Conservation (phyloP, 2,113 vertebrate genomes). For the Larimichthys crocea region DNA sequence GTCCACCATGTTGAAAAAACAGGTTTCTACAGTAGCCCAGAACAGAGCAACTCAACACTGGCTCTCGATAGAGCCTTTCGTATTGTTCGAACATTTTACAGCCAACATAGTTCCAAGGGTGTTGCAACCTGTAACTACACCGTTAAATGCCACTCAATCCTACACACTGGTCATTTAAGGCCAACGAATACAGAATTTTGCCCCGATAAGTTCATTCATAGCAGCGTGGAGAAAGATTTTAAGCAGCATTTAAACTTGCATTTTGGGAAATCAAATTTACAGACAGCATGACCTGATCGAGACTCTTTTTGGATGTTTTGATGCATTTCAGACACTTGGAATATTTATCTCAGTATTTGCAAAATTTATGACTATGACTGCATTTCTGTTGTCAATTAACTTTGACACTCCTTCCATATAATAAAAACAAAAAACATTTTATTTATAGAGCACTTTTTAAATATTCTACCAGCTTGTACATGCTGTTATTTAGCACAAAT, state of each 20-base stretch:
- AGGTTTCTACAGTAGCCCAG: too few species aligned
- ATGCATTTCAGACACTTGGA: too few species aligned
- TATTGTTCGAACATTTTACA: too few species aligned
- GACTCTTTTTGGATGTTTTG: not conserved
- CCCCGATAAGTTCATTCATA: not conserved
- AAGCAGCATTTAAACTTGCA: not conserved
- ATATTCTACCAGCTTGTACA: conserved; percentile 15
- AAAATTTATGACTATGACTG: not conserved
- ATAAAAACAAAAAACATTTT: not conserved
- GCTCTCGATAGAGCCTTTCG: too few species aligned
- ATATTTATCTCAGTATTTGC: not conserved
- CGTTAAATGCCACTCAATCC: too few species aligned
- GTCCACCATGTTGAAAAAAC: too few species aligned
- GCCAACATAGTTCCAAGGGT: too few species aligned
- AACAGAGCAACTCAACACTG: too few species aligned
- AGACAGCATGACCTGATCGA: not conserved
- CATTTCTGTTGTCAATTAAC: not conserved
- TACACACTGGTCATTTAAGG: too few species aligned
- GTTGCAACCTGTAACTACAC: too few species aligned
- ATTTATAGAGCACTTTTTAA: not conserved
- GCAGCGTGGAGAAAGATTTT: not conserved
- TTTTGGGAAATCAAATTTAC: not conserved
- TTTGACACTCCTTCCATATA: not conserved
- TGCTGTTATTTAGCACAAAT: not conserved
- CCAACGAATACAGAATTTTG: not conserved